Percentiles rank a stretch among this genome's conserved stretches.
Evolutionary conservation across 1,140 invertebrate genomes (phyloP).

Genomic region (Melitaea cinxia): DNA sequence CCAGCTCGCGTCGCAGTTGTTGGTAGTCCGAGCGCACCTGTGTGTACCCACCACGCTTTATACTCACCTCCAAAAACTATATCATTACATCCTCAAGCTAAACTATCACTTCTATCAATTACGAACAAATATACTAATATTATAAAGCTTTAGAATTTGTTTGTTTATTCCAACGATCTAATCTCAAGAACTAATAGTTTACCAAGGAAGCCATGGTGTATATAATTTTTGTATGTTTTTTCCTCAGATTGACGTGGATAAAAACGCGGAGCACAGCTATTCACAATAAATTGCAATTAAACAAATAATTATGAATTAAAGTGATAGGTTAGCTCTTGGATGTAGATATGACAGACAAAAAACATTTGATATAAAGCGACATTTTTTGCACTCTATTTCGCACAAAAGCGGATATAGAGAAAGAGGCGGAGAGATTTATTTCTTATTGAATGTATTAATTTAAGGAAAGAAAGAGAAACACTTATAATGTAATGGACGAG

Average conservation of each 20-base stretch:
- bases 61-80: background rate
- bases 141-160: too few species aligned
- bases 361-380: conserved; percentile 14
- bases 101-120: background rate
- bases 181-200: too few species aligned
- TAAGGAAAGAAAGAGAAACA: conserved; percentile 23
- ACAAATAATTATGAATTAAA: too few species aligned
- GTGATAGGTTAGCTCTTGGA: conserved; percentile 4
- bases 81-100: conserved; percentile 2
- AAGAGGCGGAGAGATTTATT: conserved; percentile 27
- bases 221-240: too few species aligned
- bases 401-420: conserved; percentile 28
- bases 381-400: conserved; percentile 26
- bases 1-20: conserved; percentile 73
- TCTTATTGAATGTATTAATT: conserved; percentile 15
- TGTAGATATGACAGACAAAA: conserved; percentile 2
- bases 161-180: too few species aligned
- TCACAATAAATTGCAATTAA: too few species aligned
- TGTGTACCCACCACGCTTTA: conserved; percentile 7
- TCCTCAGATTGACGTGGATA: too few species aligned
- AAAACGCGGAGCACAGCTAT: too few species aligned
- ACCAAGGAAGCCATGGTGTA: too few species aligned
- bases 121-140: too few species aligned
- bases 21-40: conserved; percentile 80
- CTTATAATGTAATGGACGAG: conserved; percentile 45